Percentiles rank a stretch among this genome's conserved stretches.
phyloP scores from a whole-genome alignment of 2,113 vertebrate genomes.

The Ahaetulla prasina region DNA sequence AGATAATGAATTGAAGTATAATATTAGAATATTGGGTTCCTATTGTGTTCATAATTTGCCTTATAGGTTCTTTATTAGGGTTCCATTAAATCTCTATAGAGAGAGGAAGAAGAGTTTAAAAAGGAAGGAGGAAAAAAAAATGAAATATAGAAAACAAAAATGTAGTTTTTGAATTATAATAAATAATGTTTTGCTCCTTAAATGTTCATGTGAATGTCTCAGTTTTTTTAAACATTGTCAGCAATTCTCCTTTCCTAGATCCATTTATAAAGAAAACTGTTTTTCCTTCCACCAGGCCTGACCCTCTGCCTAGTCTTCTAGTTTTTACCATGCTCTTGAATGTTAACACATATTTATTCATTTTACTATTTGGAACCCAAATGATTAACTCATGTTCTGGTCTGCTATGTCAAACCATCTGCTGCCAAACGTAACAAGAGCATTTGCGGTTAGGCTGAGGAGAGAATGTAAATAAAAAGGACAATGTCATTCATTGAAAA shows the following conservation, averaged over 20 bases:
- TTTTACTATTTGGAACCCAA: conserved; percentile 54
- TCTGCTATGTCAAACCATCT: conserved; percentile 60
- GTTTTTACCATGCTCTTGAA: conserved; percentile 32
- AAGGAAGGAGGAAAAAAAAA: background rate
- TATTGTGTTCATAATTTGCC: background rate
- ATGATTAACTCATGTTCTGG: conserved; percentile 63
- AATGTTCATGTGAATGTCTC: background rate
- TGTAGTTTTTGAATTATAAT: background rate
- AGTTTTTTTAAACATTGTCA: background rate
- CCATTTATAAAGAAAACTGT: conserved; percentile 39
- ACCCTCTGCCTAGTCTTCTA: conserved; percentile 24
- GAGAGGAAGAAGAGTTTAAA: background rate
- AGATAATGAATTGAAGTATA: background rate
- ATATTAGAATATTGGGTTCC: background rate
- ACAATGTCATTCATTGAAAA: conserved; percentile 65
- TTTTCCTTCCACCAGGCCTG: background rate
- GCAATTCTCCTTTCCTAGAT: conserved; percentile 30
- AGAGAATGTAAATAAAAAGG: conserved; percentile 62
- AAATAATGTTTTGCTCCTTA: background rate
- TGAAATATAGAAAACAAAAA: background rate
- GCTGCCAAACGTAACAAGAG: conserved; percentile 65
- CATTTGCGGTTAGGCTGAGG: conserved; percentile 51
- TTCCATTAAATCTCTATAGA: background rate
- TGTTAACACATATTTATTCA: conserved; percentile 47
- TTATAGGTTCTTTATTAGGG: background rate